Conservation (phyloP, 2,113 vertebrate genomes). For the Hiodon alosoides region DNA sequence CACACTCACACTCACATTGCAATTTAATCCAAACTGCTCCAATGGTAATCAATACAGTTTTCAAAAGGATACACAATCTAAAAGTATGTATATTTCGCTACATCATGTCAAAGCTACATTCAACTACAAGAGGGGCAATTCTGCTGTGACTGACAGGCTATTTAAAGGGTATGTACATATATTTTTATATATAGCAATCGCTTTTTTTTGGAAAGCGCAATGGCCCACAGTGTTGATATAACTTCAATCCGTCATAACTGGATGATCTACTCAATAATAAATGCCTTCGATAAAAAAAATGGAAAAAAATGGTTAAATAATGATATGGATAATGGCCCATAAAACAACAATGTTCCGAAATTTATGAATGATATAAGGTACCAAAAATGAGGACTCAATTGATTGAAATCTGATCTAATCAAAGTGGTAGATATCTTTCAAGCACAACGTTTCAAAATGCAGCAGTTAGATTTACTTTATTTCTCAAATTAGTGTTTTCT, state of each 20-base stretch:
- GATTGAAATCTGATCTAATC: background rate
- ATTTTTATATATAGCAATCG: constrained; percentile 8
- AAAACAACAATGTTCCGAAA: too few species aligned
- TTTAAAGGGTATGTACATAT: constrained; percentile 48
- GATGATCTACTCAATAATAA: too few species aligned
- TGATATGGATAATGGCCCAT: too few species aligned
- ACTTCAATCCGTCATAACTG: background rate
- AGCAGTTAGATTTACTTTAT: background rate
- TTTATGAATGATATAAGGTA: background rate
- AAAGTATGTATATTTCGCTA: constrained; percentile 65
- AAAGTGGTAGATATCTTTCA: background rate
- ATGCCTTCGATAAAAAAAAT: too few species aligned
- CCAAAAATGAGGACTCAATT: background rate
- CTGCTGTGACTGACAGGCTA: constrained; percentile 61
- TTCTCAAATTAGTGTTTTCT: background rate
- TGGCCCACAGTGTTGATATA: constrained; percentile 6
- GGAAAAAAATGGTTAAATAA: too few species aligned
- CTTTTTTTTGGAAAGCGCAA: background rate
- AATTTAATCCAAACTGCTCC: constrained; percentile 36
- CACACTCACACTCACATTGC: constrained; percentile 50
- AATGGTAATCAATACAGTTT: constrained; percentile 50
- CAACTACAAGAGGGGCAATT: constrained; percentile 66
- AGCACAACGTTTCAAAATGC: background rate
- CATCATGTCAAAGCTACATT: constrained; percentile 73
- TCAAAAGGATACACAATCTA: constrained; percentile 65